A percentile compares a stretch with the other conserved stretches of the same genome.
Evolutionary conservation across 2,888 invertebrate species (phyloP).

Genomic region (Tachina grossa): DNA sequence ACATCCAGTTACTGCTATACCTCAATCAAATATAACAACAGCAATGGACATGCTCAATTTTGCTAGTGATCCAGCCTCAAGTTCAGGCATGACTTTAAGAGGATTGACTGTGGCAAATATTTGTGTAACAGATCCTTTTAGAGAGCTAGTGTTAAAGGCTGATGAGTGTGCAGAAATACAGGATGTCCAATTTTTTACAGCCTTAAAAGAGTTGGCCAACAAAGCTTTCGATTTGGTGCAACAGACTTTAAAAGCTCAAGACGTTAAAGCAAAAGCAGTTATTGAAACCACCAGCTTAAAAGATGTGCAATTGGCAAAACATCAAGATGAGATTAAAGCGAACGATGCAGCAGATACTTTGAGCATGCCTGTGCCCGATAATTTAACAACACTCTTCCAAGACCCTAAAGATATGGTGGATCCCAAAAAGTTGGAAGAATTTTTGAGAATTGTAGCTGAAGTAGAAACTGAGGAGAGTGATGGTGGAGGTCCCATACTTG

Average conservation of each 20-base stretch:
- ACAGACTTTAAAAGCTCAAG: constrained; percentile 81
- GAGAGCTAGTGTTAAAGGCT: constrained; percentile 86
- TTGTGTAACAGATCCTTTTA: constrained; percentile 84
- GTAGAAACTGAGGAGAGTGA: constrained; percentile 83
- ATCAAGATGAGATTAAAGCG: constrained; percentile 18
- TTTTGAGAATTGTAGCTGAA: constrained; percentile 81
- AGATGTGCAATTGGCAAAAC: constrained; percentile 36
- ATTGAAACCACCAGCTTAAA: constrained; percentile 34
- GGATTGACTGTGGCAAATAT: constrained; percentile 17
- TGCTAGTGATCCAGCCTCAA: constrained; percentile 86
- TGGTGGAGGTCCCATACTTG: constrained; percentile 86
- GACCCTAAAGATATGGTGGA: constrained; percentile 82
- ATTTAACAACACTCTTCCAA: constrained; percentile 79
- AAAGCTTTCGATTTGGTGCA: constrained; percentile 85
- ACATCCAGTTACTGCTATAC: constrained; percentile 69
- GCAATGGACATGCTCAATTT: constrained; percentile 93
- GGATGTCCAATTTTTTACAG: constrained; percentile 81
- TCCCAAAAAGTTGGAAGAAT: constrained; percentile 81
- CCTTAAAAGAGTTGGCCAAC: constrained; percentile 85
- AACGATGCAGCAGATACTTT: constrained; percentile 43
- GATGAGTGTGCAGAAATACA: constrained; percentile 81
- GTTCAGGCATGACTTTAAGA: constrained; percentile 72
- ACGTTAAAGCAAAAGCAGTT: constrained; percentile 43
- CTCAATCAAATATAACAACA: constrained; percentile 84
- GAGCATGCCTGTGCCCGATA: constrained; percentile 73